Evolutionary conservation across 2,113 vertebrate genomes (phyloP).

Genomic region (Pampusana beccarii): DNA sequence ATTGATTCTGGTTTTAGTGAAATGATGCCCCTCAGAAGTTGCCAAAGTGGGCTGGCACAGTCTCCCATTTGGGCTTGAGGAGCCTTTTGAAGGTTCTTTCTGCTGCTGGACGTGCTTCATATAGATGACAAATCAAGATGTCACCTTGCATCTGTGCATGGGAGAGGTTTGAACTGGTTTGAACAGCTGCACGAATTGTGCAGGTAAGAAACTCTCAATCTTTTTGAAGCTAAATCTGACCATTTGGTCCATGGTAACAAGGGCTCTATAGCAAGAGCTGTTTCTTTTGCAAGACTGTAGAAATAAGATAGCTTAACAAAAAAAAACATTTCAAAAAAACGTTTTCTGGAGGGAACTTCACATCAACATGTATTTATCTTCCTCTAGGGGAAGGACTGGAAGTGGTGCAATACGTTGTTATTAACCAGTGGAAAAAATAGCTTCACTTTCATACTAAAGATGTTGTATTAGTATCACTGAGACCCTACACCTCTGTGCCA

Average conservation of each 20-base stretch:
- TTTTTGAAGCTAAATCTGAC: neutral
- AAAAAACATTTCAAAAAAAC: neutral
- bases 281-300: neutral
- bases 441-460: neutral
- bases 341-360: neutral
- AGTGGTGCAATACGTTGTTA: neutral
- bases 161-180: neutral
- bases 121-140: neutral
- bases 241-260: neutral
- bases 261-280: neutral
- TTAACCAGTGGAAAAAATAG: neutral
- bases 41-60: neutral
- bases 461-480: neutral
- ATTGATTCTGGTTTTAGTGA: neutral
- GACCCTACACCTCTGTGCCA: neutral
- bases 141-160: neutral
- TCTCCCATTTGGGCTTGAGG: neutral
- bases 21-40: neutral
- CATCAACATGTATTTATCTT: neutral
- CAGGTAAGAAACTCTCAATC: neutral
- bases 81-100: neutral
- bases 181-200: neutral
- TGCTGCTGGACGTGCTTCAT: neutral
- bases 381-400: neutral
- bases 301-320: neutral